These are phyloP conservation scores for Geopemphigus sp. DNA, from an alignment of 1,140 invertebrate genomes.

Conservation along the genomic window DNA sequence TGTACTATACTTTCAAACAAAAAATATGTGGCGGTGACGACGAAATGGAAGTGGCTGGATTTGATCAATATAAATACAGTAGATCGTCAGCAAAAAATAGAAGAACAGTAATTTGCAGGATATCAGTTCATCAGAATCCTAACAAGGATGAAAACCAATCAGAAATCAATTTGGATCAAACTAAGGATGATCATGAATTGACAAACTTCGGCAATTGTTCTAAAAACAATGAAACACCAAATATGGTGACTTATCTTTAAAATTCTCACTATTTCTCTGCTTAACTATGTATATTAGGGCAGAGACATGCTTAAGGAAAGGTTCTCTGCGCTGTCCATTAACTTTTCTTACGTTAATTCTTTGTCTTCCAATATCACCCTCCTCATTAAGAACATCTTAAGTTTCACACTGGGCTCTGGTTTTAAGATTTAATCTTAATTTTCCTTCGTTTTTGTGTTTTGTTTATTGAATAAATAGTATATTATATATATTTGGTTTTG, in stretches of 20 bases:
- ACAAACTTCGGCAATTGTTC: neutral
- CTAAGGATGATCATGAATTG: conserved; percentile 8
- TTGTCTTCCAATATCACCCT: too few relatives aligned
- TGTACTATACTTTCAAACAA: conserved; percentile 15
- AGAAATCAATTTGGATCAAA: conserved; percentile 3
- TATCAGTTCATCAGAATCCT: conserved; percentile 15
- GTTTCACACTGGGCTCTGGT: too few relatives aligned
- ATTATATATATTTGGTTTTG: too few relatives aligned
- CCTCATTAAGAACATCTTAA: neutral
- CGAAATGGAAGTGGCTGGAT: neutral
- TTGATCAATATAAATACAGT: conserved; percentile 28
- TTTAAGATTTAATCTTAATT: too few relatives aligned
- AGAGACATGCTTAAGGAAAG: too few relatives aligned
- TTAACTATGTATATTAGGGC: too few relatives aligned
- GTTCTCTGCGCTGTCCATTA: too few relatives aligned
- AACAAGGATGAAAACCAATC: neutral
- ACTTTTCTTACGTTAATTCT: too few relatives aligned
- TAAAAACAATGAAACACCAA: neutral
- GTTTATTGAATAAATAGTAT: too few relatives aligned
- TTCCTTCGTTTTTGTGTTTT: too few relatives aligned
- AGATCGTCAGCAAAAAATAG: conserved; percentile 38
- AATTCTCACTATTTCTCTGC: neutral
- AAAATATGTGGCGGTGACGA: conserved; percentile 7
- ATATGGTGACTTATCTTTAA: conserved; percentile 13
- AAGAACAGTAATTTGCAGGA: conserved; percentile 34